These are phyloP conservation scores for Mystacornis crossleyi DNA, from an alignment of 2,113 vertebrate genomes.

Conservation along the genomic window DNA sequence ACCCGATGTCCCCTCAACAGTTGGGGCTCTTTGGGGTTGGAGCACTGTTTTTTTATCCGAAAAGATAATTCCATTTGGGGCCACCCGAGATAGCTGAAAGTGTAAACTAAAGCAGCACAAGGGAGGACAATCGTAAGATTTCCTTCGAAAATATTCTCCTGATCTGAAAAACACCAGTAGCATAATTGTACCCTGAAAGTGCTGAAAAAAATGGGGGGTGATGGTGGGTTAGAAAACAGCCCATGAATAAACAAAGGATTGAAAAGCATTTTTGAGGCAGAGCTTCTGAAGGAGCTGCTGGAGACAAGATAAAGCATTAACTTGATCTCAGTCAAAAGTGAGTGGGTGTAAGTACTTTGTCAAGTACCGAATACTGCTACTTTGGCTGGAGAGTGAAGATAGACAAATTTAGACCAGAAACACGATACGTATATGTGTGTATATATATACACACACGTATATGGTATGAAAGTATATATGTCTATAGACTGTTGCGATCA, in stretches of 20 bases:
- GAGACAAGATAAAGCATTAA: conserved; percentile 27
- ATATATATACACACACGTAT: neutral
- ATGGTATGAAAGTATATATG: no score
- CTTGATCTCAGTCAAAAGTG: conserved; percentile 37
- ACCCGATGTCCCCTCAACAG: neutral
- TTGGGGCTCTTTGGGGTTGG: neutral
- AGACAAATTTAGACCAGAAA: conserved; percentile 48
- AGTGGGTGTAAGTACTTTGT: conserved; percentile 44
- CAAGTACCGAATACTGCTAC: conserved; percentile 5
- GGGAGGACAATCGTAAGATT: neutral
- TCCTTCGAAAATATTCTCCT: neutral
- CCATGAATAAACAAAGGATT: neutral
- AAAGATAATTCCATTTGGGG: neutral
- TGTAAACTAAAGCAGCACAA: neutral
- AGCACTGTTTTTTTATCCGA: neutral
- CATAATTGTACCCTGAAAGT: neutral
- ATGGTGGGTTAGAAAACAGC: neutral
- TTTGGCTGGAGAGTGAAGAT: conserved; percentile 46
- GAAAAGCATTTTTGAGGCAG: neutral
- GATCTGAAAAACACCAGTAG: neutral
- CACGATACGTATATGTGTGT: neutral
- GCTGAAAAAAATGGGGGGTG: neutral
- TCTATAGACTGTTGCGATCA: no score
- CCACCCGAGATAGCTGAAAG: neutral
- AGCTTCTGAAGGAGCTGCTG: conserved; percentile 1